Conservation (phyloP, 2,797 vertebrate species). For the Smutsia temminckii region DNA sequence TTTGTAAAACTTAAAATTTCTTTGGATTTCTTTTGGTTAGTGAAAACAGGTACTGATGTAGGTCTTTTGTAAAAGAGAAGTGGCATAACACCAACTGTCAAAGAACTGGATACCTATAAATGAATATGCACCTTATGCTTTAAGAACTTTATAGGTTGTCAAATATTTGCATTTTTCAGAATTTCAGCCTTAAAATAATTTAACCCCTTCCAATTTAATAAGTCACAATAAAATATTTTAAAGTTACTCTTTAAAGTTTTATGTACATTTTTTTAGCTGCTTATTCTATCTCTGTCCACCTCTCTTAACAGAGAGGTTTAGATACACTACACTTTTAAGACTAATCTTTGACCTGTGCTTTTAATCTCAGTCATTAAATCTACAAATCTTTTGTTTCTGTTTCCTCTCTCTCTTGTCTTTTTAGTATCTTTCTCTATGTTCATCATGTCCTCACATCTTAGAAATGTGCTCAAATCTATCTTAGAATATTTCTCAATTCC, state of each 20-base stretch:
- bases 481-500: neutral
- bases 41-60: neutral
- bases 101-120: neutral
- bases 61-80: neutral
- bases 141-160: slow-evolving; percentile 1
- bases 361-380: neutral
- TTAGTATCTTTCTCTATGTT: neutral
- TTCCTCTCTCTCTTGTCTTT: neutral
- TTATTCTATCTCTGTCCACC: neutral
- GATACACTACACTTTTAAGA: neutral
- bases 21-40: neutral
- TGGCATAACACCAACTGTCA: neutral
- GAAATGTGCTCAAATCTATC: neutral
- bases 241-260: neutral
- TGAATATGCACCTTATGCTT: neutral
- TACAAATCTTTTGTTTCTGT: neutral
- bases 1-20: neutral
- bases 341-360: neutral
- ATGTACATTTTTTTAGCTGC: neutral
- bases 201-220: neutral
- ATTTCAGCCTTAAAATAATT: slow-evolving; percentile 30
- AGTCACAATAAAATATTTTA: slow-evolving; percentile 24
- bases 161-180: slow-evolving; percentile 24
- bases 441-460: neutral
- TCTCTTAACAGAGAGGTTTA: neutral